Base-by-base conservation (phyloP, 2,888 invertebrate species). In the Dicyrtomina minuta region DNA sequence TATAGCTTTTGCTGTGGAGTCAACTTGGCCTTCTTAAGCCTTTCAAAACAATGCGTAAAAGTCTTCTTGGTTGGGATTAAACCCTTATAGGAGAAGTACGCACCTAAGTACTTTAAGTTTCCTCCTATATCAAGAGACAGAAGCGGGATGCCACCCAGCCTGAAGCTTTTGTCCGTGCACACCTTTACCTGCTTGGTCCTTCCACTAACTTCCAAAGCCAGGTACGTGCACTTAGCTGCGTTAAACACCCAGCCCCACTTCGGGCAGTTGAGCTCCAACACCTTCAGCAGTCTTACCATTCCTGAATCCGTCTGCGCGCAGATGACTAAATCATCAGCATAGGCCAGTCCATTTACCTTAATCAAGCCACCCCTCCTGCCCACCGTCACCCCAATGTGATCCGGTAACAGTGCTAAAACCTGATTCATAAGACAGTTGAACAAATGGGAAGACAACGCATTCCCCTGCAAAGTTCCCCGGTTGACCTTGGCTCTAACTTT, bases 381-480 rank as follows among this genome's bases (percentile, higher is more conserved):
- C 8, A 51, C 51, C 20, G 13, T 51, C 12, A 51, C 51, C 17
- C 51, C 51, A 8, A 51, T 8, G 10, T n/a, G 8, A 13, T 8
- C 12, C 13, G 51, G 51, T 8, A 51, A 17, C 51, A 17, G 13
- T 20, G 51, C 10, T 10, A 51, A 20, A 8, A 51, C 12, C 51
- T 51, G 51, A 51, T 51, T 20, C 8, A 51, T n/a, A 20, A 51
- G 8, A 10, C 13, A n/a, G n/a, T 51, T 51, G 17, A 51, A 51
- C n/a, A 51, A 20, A n/a, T 17, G 20, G 20, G 51, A 20, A 8
- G 12, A 13, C 51, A 51, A n/a, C 6, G 17, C 51, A 51, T 20
- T 17, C 12, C 51, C 51, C 51, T 51, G 51, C 51, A 51, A 51
- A n/a, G n/a, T n/a, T n/a, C n/a, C n/a, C n/a, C n/a, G n/a, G n/a